Base-by-base conservation (phyloP, 2,797 vertebrate species). In the Holocentrus rufus region DNA sequence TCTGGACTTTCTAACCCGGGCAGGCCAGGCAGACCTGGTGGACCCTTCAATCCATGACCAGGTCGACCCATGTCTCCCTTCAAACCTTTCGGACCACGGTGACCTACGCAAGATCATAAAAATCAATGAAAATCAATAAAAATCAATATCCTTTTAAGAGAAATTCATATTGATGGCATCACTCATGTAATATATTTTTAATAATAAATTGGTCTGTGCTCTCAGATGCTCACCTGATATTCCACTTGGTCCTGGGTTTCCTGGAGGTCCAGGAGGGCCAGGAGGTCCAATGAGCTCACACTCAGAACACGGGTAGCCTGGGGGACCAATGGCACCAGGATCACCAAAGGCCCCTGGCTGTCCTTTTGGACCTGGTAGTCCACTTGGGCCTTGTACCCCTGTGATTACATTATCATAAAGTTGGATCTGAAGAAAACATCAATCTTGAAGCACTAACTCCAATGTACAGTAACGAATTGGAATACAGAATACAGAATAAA, bases 381-480 rank as follows among this genome's bases (percentile, higher is more conserved):
- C 90, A 53, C 65, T 78, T 62, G 27, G 68, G 10, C 91, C 92
- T 63, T 49, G 74, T 60, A 7, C 1, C 0, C 90, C 91, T 93
- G 69, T 76, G 39, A 77, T 75, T 44, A 20, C 20, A 64, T 53
- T n/a, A 27, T 39, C 4, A 55, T 22, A 31, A 14, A 22, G 47
- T 56, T 9, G 56, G 36, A 65, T 3, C 2, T 27, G 17, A 39
- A 30, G 14, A 31, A 36, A 30, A 20, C 18, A 46, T 20, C 14
- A 53, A 73, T 11, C 4, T 1, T 5, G 17, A 58, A 25, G 4
- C 4, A 80, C 1, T 0, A 7, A 39, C 30, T 10, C 18, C 0
- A 67, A 22, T 62, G 3, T 15, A 59, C 1, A 62, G 22, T 27
- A 70, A 72, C 25, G 1, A 69, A 42, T 14, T 7, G 5, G 1